Evolutionary conservation across 1,140 invertebrate species (phyloP).

Genomic region (Dryas iulia): DNA sequence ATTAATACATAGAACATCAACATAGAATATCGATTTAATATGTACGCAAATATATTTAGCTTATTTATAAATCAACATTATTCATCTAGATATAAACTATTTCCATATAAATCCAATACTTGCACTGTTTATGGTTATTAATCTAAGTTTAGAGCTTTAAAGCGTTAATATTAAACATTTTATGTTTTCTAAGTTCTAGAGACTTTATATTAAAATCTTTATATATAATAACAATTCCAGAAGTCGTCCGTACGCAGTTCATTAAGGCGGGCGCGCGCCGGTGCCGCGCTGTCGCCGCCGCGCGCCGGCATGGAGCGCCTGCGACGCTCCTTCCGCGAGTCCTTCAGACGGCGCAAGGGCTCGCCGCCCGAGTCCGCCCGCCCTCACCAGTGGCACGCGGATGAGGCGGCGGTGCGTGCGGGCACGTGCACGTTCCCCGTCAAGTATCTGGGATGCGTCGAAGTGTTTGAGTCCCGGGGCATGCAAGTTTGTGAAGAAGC

Average conservation of each 20-base stretch:
- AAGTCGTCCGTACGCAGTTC: conserved; percentile 80
- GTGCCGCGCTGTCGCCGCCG: conserved; percentile 86
- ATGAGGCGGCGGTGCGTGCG: conserved; percentile 95
- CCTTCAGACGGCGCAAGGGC: conserved; percentile 91
- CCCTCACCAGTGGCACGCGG: conserved; percentile 98
- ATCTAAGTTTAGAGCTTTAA: no score
- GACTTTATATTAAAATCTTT: no score
- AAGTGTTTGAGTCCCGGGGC: conserved; percentile 99
- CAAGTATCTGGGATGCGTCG: conserved; percentile 99
- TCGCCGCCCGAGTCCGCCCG: conserved; percentile 94
- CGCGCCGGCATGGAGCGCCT: conserved; percentile 93
- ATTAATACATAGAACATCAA: no score
- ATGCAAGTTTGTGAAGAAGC: conserved; percentile 99
- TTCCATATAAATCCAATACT: no score
- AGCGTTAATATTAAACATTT: no score
- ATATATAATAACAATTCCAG: conserved; percentile 46
- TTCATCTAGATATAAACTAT: no score
- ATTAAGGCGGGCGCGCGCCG: conserved; percentile 82
- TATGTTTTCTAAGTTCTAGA: no score
- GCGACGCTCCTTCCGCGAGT: conserved; percentile 94
- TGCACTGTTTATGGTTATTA: no score
- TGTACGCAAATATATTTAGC: no score
- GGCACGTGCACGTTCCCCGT: conserved; percentile 98
- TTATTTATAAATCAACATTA: no score
- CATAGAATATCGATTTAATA: no score